Conservation (phyloP, 2,888 invertebrate species). For the Ferdinandea cuprea region DNA sequence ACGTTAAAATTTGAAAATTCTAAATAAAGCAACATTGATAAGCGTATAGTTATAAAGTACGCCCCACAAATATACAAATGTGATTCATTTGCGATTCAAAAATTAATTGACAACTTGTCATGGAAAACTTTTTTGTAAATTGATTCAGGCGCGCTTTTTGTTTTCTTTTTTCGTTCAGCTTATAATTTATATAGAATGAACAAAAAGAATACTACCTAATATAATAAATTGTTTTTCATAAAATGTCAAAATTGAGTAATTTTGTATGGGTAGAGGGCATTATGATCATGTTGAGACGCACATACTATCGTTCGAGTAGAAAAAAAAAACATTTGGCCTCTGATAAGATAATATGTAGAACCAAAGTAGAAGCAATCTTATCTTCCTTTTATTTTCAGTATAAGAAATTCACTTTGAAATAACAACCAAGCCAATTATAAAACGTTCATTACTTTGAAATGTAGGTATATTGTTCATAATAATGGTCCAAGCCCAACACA, state of each 20-base stretch:
- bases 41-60: slow-evolving; percentile 38
- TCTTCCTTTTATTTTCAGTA: slow-evolving; percentile 13
- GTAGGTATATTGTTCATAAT: slow-evolving; percentile 21
- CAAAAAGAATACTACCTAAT: slow-evolving; percentile 8
- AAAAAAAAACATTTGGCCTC: neutral
- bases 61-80: slow-evolving; percentile 41
- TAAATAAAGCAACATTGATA: slow-evolving; percentile 32
- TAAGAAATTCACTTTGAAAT: slow-evolving; percentile 63
- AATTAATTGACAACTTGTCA: slow-evolving; percentile 24
- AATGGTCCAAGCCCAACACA: too few species aligned
- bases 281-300: slow-evolving; percentile 11
- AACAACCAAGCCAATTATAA: slow-evolving; percentile 53
- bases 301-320: too few species aligned
- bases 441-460: slow-evolving; percentile 45
- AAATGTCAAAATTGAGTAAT: slow-evolving; percentile 33
- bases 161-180: neutral
- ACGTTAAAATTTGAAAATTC: neutral
- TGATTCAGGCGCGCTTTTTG: slow-evolving; percentile 17
- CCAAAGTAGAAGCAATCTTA: slow-evolving; percentile 58
- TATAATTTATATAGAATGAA: slow-evolving; percentile 10
- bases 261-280: neutral
- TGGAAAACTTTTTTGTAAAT: slow-evolving; percentile 44
- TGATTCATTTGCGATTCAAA: slow-evolving; percentile 13
- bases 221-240: slow-evolving; percentile 12
- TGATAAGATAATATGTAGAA: slow-evolving; percentile 58